Percentiles rank a stretch among this genome's conserved stretches.
Conservation (phyloP, 2,113 vertebrate species). For the Etheostoma cragini region DNA sequence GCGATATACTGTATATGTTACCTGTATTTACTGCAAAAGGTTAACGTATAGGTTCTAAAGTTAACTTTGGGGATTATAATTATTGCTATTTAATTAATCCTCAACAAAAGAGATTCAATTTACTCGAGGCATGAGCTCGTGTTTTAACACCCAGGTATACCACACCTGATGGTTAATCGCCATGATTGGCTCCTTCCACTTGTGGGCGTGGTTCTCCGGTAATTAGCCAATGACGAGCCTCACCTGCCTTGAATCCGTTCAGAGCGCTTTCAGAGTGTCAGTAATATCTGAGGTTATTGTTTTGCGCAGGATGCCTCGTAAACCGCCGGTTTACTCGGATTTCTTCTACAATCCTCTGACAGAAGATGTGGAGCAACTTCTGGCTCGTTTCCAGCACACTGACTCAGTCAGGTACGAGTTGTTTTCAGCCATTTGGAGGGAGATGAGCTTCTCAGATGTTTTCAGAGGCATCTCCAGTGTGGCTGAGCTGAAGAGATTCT, state of each 20-base stretch:
- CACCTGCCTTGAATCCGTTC: neutral
- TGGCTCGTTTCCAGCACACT: conserved; percentile 87
- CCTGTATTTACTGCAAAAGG: too few species aligned
- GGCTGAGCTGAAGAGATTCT: conserved; percentile 86
- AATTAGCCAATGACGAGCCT: neutral
- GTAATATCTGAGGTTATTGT: rapidly evolving
- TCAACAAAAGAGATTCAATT: neutral
- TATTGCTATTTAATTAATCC: neutral
- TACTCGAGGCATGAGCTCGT: too few species aligned
- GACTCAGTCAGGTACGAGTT: conserved; percentile 90
- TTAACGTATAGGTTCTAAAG: too few species aligned
- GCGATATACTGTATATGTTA: too few species aligned
- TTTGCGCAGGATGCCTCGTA: conserved; percentile 34
- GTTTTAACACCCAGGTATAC: too few species aligned
- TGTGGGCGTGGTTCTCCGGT: neutral
- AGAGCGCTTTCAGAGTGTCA: too few species aligned
- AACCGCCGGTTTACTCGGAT: neutral
- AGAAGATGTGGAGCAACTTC: conserved; percentile 89
- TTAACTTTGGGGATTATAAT: neutral
- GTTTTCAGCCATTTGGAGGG: conserved; percentile 89
- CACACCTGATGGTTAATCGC: neutral
- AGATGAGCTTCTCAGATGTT: conserved; percentile 87
- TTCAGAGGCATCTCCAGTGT: conserved; percentile 78
- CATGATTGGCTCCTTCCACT: neutral
- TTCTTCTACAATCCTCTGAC: conserved; percentile 78